Evolutionary conservation across 2,797 vertebrate species (phyloP), one percentile per base, ranked within the genome.

Genomic region (Aulostomus chinensis): DNA sequence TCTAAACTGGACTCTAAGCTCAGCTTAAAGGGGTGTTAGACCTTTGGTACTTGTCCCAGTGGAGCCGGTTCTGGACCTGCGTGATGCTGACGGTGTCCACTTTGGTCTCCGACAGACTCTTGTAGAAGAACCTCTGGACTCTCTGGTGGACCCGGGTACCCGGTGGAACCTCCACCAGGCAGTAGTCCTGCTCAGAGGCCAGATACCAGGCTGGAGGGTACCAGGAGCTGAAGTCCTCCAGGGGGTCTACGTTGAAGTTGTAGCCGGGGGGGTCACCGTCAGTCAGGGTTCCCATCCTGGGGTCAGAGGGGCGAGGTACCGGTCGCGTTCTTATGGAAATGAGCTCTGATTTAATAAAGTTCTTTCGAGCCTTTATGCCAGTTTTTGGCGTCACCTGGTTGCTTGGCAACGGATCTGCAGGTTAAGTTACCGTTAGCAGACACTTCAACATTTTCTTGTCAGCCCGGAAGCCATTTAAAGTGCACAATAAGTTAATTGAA

Each of bases 1-100:
- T n/a, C n/a, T n/a, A n/a, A n/a, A n/a, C n/a, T n/a, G n/a, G n/a
- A n/a, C n/a, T n/a, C n/a, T n/a, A n/a, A n/a, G n/a, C n/a, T n/a
- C 12, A 8, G 4, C 5, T 4, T 24, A 26, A 15, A 40, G 16
- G 4, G 4, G 21, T 12, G 11, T 13, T 1, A 4, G 4, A 86
- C 87, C 85, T 87, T 65, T 83, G 82, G 41, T 84, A 86, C 47
- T 81, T 87, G 58, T 89, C 87, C 86, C 87, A 89, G 45, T 81
- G 85, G 24, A 85, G 56, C n/a, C 58, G 9, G 49, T 87, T 89
- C 73, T 89, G 86, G 47, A 88, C 35, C 65, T 85, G 85, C 42
- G 78, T 55, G 62, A 89, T 78, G 66, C 51, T 31, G 17, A 85
- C 0, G 7, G 88, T 34, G 40, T 84, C 79, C 52, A 67, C 30